Evolutionary conservation across 2,888 invertebrate species (phyloP).

Genomic region (Trachelus stipa): DNA sequence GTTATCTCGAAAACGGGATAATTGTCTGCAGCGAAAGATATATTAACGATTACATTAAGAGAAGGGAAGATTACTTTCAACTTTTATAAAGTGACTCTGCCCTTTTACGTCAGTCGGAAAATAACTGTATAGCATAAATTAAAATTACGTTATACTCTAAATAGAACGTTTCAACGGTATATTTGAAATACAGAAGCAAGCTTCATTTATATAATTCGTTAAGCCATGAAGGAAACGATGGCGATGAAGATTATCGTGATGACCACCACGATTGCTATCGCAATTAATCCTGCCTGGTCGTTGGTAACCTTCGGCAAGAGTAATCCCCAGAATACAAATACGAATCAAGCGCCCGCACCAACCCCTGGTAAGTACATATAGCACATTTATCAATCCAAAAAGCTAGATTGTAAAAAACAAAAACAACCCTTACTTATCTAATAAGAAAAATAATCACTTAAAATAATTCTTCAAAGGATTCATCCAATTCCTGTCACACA

Average conservation of each 20-base stretch:
- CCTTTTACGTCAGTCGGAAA: background rate
- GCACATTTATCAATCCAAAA: background rate
- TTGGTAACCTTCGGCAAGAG: slow-evolving; percentile 79
- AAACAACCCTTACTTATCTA: background rate
- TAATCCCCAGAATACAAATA: slow-evolving; percentile 69
- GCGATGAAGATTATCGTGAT: slow-evolving; percentile 22
- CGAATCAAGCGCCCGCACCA: slow-evolving; percentile 68
- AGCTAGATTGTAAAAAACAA: background rate
- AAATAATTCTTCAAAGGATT: background rate
- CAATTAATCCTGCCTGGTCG: slow-evolving; percentile 64
- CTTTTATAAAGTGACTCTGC: background rate
- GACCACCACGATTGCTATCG: slow-evolving; percentile 31
- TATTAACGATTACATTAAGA: background rate
- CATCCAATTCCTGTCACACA: too few relatives aligned
- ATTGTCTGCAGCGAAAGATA: background rate
- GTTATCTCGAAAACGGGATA: background rate
- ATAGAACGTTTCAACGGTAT: background rate
- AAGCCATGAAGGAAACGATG: slow-evolving; percentile 26
- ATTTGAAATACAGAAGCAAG: background rate
- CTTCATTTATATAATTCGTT: background rate
- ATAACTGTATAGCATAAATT: background rate
- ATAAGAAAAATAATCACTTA: background rate
- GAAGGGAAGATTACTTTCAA: background rate
- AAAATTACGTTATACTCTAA: background rate
- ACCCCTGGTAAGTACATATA: slow-evolving; percentile 69